phyloP scores from a whole-genome alignment of 2,113 vertebrate genomes.

The Scolopax mira region DNA sequence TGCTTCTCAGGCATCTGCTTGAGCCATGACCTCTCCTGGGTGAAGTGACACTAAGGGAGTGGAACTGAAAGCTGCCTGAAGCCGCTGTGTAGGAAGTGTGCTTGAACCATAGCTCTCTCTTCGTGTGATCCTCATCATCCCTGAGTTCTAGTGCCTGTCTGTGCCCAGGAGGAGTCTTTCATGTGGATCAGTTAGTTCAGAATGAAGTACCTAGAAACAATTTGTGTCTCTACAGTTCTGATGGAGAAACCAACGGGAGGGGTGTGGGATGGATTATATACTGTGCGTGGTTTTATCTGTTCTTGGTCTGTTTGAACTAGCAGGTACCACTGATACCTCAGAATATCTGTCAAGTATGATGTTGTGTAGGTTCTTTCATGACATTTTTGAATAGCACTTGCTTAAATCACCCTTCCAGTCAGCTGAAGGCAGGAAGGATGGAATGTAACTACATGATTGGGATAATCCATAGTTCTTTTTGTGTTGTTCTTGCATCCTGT shows the following conservation, averaged over 20 bases:
- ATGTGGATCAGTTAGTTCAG: background rate
- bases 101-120: background rate
- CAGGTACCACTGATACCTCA: background rate
- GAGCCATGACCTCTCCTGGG: background rate
- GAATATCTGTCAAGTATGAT: background rate
- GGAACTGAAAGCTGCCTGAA: background rate
- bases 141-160: background rate
- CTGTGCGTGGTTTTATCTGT: background rate
- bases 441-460: background rate
- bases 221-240: background rate
- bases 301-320: background rate
- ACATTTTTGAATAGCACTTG: background rate
- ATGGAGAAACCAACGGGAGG: background rate
- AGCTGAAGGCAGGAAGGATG: background rate
- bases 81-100: background rate
- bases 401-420: background rate
- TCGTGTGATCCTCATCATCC: background rate
- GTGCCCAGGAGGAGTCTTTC: background rate
- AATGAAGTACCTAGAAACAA: rapidly evolving
- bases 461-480: background rate
- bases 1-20: background rate
- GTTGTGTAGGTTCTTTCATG: background rate
- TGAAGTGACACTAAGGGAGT: background rate
- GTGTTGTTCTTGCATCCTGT: background rate
- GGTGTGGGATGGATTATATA: background rate